phyloP scores from a whole-genome alignment of 2,888 invertebrate genomes.

The Hydriomena furcata region DNA sequence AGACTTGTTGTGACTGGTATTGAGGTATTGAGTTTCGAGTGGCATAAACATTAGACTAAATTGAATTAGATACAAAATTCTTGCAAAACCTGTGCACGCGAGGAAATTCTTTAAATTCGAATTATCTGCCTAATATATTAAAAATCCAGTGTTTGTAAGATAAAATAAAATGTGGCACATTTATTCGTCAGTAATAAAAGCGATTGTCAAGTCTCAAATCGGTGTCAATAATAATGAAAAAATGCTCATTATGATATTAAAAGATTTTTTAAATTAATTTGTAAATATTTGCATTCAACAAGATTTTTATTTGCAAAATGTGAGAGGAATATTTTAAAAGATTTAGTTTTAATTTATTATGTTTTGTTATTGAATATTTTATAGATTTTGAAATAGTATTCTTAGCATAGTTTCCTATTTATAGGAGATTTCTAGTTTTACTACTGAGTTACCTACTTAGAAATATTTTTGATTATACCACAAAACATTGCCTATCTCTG shows the following conservation, averaged over 20 bases:
- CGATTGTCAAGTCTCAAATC: too few species aligned
- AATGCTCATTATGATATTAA: too few species aligned
- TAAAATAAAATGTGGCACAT: neutral
- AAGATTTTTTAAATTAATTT: too few species aligned
- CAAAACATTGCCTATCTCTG: constrained; percentile 3
- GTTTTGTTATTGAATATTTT: constrained; percentile 48
- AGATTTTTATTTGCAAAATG: neutral
- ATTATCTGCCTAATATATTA: too few species aligned
- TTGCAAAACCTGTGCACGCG: too few species aligned
- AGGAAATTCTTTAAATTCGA: too few species aligned
- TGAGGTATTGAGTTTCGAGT: constrained; percentile 38
- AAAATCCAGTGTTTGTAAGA: neutral
- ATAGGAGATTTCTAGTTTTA: constrained; percentile 43
- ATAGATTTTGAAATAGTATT: constrained; percentile 35
- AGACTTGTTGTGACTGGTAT: constrained; percentile 18
- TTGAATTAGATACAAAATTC: constrained; percentile 19
- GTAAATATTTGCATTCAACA: constrained; percentile 14
- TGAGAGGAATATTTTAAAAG: constrained; percentile 19
- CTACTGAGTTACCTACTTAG: constrained; percentile 66
- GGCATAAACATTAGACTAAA: constrained; percentile 47
- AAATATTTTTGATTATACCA: constrained; percentile 13
- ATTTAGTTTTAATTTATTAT: constrained; percentile 39
- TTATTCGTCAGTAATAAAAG: neutral
- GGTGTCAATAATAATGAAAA: too few species aligned
- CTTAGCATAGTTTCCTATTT: constrained; percentile 42